These are phyloP conservation scores for Paguma larvata DNA, from an alignment of 2,797 vertebrate species.

Conservation along the genomic window DNA sequence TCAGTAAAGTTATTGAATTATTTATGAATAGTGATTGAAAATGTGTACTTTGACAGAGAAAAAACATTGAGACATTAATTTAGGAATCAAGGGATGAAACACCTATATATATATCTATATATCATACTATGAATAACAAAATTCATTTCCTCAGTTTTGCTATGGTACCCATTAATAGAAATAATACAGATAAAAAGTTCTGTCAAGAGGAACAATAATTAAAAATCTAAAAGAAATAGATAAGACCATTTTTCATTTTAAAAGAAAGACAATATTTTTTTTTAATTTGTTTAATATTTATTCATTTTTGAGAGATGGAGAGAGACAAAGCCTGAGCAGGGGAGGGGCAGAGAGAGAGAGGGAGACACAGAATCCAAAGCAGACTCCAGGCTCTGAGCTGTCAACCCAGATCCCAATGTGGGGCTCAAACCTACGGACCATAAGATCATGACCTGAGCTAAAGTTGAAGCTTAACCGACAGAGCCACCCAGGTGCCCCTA, in stretches of 20 bases:
- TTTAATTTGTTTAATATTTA: neutral
- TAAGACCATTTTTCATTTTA: neutral
- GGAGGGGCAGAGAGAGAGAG: no score
- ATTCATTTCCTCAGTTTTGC: constrained; percentile 64
- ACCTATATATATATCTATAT: neutral
- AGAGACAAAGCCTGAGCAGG: no score
- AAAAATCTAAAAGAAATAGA: neutral
- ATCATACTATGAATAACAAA: neutral
- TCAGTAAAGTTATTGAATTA: constrained; percentile 68
- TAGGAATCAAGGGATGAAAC: neutral
- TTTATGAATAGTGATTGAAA: constrained; percentile 63
- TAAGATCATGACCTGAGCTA: no score
- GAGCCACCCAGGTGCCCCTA: no score
- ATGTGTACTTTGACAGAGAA: neutral
- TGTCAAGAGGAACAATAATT: constrained; percentile 44
- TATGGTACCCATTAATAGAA: neutral
- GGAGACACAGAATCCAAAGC: no score
- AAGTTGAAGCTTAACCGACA: no score
- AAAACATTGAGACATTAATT: neutral
- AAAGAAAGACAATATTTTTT: neutral
- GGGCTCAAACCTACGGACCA: no score
- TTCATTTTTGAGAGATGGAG: no score
- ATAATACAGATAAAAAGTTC: neutral
- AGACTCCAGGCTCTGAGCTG: no score
- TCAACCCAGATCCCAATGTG: no score